Percentiles rank a stretch among this genome's conserved stretches.
Evolutionary conservation across 2,113 vertebrate species (phyloP).

Genomic region (Oenanthe melanoleuca): DNA sequence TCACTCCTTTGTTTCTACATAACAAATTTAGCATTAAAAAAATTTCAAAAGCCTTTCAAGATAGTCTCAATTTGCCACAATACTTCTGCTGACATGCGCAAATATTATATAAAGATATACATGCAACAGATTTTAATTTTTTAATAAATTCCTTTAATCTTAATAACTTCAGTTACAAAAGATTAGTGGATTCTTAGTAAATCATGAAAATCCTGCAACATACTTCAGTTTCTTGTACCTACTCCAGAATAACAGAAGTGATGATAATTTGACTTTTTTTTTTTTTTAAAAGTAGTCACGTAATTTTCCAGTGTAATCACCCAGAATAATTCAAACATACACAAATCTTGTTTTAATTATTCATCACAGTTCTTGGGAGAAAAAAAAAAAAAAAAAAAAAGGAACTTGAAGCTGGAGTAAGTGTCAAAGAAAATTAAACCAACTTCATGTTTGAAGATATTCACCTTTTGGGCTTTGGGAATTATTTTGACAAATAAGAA

Average conservation of each 20-base stretch:
- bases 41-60: not conserved
- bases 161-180: not conserved
- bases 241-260: not conserved
- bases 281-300: not conserved
- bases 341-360: not conserved
- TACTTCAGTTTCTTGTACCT: not conserved
- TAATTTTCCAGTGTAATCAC: not conserved
- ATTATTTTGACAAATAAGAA: not conserved
- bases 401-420: not conserved
- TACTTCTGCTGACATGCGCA: not conserved
- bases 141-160: not conserved
- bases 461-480: not conserved
- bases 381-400: not conserved
- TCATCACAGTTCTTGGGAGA: not conserved
- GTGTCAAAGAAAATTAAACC: not conserved
- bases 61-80: not conserved
- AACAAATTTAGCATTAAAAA: not conserved
- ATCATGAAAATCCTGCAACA: not conserved
- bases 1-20: not conserved
- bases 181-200: not conserved
- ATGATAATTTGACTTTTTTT: not conserved
- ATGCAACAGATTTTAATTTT: not conserved
- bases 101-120: not conserved
- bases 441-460: not conserved
- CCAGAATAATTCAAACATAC: not conserved